These are phyloP conservation scores for Halcyon leucocephala DNA, from an alignment of 2,797 vertebrate species.

Conservation along the genomic window DNA sequence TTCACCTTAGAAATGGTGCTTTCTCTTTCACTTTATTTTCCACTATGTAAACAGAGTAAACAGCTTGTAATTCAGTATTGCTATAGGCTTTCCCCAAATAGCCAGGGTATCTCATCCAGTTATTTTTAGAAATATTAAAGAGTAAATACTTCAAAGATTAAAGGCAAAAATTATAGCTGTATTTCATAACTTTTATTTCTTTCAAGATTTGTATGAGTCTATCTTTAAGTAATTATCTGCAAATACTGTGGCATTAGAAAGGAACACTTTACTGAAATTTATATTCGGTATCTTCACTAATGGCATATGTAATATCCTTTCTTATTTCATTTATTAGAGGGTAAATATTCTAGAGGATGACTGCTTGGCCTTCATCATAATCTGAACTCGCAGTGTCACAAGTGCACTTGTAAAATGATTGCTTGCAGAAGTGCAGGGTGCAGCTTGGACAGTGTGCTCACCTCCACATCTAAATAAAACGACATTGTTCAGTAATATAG, in stretches of 20 bases:
- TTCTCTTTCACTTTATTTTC: not conserved
- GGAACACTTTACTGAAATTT: not conserved
- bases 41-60: not conserved
- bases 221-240: not conserved
- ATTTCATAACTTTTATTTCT: not conserved
- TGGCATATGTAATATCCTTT: not conserved
- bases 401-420: not conserved
- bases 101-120: not conserved
- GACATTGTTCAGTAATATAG: not conserved
- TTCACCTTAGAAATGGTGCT: not conserved
- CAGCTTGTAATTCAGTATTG: not conserved
- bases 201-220: not conserved
- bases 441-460: not conserved
- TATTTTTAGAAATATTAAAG: not conserved
- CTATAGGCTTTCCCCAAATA: not conserved
- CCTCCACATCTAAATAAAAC: not conserved
- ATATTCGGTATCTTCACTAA: not conserved
- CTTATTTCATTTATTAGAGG: not conserved
- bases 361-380: not conserved
- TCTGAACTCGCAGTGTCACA: not conserved
- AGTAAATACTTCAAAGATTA: conserved; percentile 2
- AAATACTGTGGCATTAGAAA: not conserved
- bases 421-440: not conserved
- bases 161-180: not conserved
- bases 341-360: not conserved